These are phyloP conservation scores for Galaxea fascicularis DNA, from an alignment of 92 coral and sea anemone species.

Conservation along the genomic window DNA sequence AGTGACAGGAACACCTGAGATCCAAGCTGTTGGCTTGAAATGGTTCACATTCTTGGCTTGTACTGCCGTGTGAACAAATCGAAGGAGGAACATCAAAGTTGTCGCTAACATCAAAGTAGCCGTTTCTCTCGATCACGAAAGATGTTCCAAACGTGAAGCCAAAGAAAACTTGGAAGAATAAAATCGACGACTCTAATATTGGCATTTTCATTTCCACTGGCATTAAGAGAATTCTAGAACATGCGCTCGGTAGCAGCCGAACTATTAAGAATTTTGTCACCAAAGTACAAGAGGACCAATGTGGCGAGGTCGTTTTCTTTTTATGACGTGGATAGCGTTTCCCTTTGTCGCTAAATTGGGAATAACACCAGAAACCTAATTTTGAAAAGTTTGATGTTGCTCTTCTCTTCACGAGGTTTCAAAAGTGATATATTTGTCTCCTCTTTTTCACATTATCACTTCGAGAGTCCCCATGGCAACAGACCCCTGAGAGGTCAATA, in stretches of 20 bases:
- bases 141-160: background rate
- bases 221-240: background rate
- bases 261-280: too few species aligned
- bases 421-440: background rate
- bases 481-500: background rate
- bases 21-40: background rate
- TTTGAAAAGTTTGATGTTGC: background rate
- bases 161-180: background rate
- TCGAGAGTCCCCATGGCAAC: background rate
- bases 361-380: background rate
- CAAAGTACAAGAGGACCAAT: too few species aligned
- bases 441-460: background rate
- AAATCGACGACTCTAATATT: background rate
- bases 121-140: background rate
- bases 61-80: background rate
- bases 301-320: background rate
- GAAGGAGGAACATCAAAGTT: background rate
- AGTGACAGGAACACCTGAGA: background rate
- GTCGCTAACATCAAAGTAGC: background rate
- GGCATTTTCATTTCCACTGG: background rate
- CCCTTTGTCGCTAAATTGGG: background rate
- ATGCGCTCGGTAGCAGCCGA: too few species aligned
- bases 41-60: background rate
- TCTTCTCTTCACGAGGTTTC: background rate
- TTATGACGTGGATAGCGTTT: background rate